These are phyloP conservation scores for Limnephilus marmoratus DNA, from an alignment of 2,888 invertebrate genomes.

Conservation along the genomic window DNA sequence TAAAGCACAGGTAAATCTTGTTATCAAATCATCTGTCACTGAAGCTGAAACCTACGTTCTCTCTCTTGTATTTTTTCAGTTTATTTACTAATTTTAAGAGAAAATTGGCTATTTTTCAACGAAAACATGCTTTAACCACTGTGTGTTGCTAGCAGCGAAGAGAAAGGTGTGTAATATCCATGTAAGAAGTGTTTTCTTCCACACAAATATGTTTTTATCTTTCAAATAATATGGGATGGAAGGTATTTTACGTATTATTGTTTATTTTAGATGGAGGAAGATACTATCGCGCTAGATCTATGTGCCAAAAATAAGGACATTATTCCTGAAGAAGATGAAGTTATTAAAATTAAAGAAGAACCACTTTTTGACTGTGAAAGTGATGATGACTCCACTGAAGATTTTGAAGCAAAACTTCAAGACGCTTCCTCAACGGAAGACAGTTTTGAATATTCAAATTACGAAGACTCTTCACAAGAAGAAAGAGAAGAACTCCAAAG, in stretches of 20 bases:
- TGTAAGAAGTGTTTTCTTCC: background rate
- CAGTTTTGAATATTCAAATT: background rate
- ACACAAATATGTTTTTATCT: constrained; percentile 12
- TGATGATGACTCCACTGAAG: background rate
- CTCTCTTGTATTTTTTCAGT: background rate
- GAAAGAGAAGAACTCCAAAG: background rate
- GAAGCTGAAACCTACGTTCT: background rate
- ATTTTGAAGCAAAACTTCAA: background rate
- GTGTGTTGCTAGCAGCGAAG: background rate
- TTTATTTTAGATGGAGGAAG: constrained; percentile 24
- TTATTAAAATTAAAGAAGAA: background rate
- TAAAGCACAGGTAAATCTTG: background rate
- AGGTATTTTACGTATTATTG: background rate
- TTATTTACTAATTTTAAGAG: constrained; percentile 2
- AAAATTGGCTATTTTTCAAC: background rate
- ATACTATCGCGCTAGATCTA: constrained; percentile 16
- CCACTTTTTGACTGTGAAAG: background rate
- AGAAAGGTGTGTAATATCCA: background rate
- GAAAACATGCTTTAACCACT: background rate
- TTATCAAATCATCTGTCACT: constrained; percentile 2
- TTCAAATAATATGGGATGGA: background rate
- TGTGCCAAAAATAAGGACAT: background rate
- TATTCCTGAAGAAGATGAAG: background rate
- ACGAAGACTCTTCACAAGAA: background rate
- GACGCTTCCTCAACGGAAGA: background rate